Conservation (phyloP, 2,888 invertebrate species). For the Philaethria dido region DNA sequence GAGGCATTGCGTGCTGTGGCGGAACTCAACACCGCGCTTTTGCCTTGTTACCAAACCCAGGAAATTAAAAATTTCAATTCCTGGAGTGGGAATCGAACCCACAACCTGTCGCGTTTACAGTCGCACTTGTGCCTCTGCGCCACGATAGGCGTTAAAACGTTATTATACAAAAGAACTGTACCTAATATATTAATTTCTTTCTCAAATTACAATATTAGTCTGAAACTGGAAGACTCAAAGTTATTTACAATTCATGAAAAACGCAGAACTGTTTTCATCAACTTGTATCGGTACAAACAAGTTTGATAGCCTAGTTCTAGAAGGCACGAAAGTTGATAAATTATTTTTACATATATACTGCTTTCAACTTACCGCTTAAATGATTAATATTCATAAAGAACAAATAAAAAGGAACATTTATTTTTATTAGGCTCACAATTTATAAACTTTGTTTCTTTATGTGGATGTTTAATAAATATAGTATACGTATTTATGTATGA, state of each 20-base stretch:
- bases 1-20: no score
- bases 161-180: not conserved
- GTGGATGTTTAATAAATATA: not conserved
- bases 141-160: no score
- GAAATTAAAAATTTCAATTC: no score
- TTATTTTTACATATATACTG: not conserved
- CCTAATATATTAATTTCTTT: not conserved
- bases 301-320: not conserved
- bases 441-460: not conserved
- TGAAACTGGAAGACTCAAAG: constrained; percentile 15
- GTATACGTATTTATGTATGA: not conserved
- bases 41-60: no score
- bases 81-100: no score
- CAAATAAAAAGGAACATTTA: not conserved
- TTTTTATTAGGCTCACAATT: not conserved
- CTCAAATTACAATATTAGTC: not conserved
- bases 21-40: no score
- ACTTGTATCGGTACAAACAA: constrained; percentile 24
- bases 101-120: no score
- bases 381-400: not conserved
- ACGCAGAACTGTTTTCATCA: constrained; percentile 15
- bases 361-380: not conserved
- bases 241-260: constrained; percentile 29
- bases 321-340: not conserved
- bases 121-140: no score